Conservation (phyloP, 1,140 invertebrate species). For the Megalonaias nervosa region DNA sequence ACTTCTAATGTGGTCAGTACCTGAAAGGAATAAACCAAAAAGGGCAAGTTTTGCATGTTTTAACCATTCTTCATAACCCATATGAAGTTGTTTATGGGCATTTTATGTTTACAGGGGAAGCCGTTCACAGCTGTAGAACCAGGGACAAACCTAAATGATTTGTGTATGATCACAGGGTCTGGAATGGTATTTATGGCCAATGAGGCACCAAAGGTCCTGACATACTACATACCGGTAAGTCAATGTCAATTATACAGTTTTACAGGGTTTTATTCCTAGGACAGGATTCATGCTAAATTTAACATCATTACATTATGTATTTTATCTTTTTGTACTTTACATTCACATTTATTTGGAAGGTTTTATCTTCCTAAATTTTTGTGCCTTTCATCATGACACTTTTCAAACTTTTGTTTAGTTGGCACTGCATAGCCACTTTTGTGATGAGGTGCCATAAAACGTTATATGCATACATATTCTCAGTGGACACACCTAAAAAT, state of each 20-base stretch:
- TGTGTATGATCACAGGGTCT: slow-evolving; percentile 90
- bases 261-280: not conserved
- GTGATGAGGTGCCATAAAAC: too few relatives aligned
- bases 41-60: not conserved
- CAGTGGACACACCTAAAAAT: too few relatives aligned
- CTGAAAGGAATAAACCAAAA: not conserved
- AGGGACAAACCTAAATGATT: slow-evolving; percentile 87
- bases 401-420: too few relatives aligned
- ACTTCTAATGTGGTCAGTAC: not conserved
- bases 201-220: slow-evolving; percentile 94
- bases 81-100: not conserved
- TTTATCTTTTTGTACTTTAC: too few relatives aligned
- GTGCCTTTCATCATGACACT: too few relatives aligned
- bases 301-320: too few relatives aligned
- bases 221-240: slow-evolving; percentile 84
- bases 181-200: slow-evolving; percentile 94
- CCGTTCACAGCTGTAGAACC: slow-evolving; percentile 93
- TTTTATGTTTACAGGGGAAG: slow-evolving; percentile 82
- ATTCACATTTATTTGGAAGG: too few relatives aligned
- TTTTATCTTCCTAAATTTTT: too few relatives aligned
- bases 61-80: not conserved
- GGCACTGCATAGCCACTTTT: too few relatives aligned
- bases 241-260: not conserved
- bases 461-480: too few relatives aligned
- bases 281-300: not conserved